phyloP scores from a whole-genome alignment of 2,797 vertebrate genomes.

The Notolabrus celidotus region DNA sequence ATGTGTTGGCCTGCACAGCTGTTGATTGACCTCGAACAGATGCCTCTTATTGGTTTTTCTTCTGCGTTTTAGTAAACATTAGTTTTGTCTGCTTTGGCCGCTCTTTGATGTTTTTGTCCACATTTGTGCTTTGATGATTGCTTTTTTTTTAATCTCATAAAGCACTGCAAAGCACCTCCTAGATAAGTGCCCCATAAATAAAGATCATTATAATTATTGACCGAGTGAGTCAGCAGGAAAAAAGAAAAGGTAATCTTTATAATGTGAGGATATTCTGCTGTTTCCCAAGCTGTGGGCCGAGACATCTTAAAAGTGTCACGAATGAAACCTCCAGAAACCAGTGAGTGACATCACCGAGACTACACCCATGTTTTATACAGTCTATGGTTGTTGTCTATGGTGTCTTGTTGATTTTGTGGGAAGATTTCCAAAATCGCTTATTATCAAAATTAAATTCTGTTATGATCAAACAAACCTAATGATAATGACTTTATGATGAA shows the following conservation, averaged over 20 bases:
- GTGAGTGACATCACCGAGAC: no score
- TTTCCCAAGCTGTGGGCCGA: background rate
- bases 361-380: no score
- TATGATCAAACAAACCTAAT: no score
- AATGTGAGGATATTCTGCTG: background rate
- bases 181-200: background rate
- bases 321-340: background rate
- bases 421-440: no score
- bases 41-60: constrained; percentile 42
- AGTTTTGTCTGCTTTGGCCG: constrained; percentile 10
- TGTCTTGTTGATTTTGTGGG: no score
- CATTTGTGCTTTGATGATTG: constrained; percentile 8
- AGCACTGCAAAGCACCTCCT: background rate
- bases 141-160: constrained; percentile 7
- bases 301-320: background rate
- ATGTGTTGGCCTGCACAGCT: constrained; percentile 47
- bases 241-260: background rate
- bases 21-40: constrained; percentile 58
- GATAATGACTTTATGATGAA: no score
- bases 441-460: no score
- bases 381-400: no score
- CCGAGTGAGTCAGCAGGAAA: background rate
- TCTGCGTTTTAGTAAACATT: constrained; percentile 14
- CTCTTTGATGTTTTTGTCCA: background rate
- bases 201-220: constrained; percentile 6